Base-by-base conservation (phyloP, 2,797 vertebrate species). In the Gallinago nigripennis region DNA sequence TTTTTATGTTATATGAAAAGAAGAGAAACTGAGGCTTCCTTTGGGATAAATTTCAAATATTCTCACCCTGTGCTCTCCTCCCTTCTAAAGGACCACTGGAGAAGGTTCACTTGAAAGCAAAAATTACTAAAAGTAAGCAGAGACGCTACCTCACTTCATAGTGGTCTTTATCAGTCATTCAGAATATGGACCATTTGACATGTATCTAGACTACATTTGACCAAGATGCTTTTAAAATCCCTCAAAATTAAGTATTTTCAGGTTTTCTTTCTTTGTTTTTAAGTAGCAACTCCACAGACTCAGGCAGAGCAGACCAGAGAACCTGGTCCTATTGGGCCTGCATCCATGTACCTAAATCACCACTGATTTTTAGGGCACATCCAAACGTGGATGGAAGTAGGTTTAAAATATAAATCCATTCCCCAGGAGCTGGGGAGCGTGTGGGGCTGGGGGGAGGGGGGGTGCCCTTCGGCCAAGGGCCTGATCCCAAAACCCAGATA, bases 341-440 rank as follows among this genome's bases (percentile, higher is more conserved):
- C 12, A n/a, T 18, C 10, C 1, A 33, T 0, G 2, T 23, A 37
- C 33, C 35, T 41, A 83, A 77, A 33, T 6, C 13, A 1, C 11
- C 11, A 3, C 18, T 12, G 24, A 16, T 58, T 88, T 58, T 81
- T 11, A 27, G 56, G 39, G 51, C 12, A 58, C 72, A 83, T 20
- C 41, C 45, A 30, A 8, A 0, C 0, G 7, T 12, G 23, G 53
- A 14, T 9, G 9, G 58, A 60, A 39, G 6, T 19, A 23, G 1
- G 0, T 14, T 78, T 50, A 13, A 73, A 91, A 45, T 4, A 0
- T 12, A 8, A 54, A 15, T 33, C 24, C 16, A 81, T 50, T 24
- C 19, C 12, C 11, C 31, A 37, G 39, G 35, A 51, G 30, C 25
- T 0, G 0, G 68, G 66, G 16, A 71, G 13, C 24, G 6, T 0